A percentile compares a stretch with the other conserved stretches of the same genome.
phyloP scores from a whole-genome alignment of 1,140 invertebrate species.

The Neodiprion fabricii region DNA sequence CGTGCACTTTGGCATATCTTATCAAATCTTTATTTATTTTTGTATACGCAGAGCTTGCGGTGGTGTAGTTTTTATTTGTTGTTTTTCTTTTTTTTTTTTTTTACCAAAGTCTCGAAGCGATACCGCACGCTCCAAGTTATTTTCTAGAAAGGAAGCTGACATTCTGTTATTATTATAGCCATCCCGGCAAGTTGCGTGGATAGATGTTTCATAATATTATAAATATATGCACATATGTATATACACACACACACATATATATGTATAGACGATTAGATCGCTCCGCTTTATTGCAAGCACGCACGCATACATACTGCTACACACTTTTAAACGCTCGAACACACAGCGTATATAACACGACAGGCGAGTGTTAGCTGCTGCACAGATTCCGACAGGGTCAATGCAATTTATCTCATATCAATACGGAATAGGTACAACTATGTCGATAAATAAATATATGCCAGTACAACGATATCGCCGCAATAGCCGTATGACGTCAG shows the following conservation, averaged over 20 bases:
- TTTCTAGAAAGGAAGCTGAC: not conserved
- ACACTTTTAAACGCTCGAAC: too few relatives aligned
- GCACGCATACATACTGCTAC: too few relatives aligned
- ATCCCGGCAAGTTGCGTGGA: not conserved
- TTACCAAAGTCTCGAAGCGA: too few relatives aligned
- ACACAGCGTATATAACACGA: not conserved
- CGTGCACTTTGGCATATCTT: too few relatives aligned
- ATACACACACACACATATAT: not conserved
- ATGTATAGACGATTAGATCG: not conserved
- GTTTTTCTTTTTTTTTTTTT: too few relatives aligned
- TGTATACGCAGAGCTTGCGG: too few relatives aligned
- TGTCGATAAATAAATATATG: not conserved
- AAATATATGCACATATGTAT: not conserved
- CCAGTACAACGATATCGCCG: too few relatives aligned
- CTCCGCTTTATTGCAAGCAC: too few relatives aligned
- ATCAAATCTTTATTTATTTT: too few relatives aligned
- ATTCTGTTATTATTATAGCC: not conserved
- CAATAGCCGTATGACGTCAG: not conserved
- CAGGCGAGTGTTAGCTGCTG: not conserved
- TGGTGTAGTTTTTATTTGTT: too few relatives aligned
- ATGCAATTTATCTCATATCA: slow-evolving; percentile 3
- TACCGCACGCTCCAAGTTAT: not conserved
- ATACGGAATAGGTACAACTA: slow-evolving; percentile 4
- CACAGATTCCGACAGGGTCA: slow-evolving; percentile 1
- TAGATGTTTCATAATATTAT: not conserved